A percentile compares a stretch with the other conserved stretches of the same genome.
These are phyloP conservation scores for Whitmania pigra DNA, from an alignment of 1,140 invertebrate species.

Conservation along the genomic window DNA sequence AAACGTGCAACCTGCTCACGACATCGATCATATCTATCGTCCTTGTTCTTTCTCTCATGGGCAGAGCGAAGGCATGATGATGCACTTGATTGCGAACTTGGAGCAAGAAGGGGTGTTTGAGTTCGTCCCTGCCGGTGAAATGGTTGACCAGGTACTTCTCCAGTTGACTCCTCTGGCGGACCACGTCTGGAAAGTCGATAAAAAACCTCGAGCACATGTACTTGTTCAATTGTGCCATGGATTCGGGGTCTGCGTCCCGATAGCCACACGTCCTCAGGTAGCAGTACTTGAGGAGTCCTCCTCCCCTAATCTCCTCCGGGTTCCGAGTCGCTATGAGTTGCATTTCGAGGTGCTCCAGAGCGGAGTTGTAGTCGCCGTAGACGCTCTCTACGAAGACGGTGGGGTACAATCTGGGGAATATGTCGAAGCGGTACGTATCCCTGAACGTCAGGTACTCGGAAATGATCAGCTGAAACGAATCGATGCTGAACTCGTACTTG, in stretches of 20 bases:
- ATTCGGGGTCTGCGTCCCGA: conserved; percentile 66
- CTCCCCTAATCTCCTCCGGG: conserved; percentile 96
- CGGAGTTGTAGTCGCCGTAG: conserved; percentile 91
- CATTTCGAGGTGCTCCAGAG: conserved; percentile 79
- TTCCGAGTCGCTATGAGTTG: conserved; percentile 83
- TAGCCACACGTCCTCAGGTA: conserved; percentile 85
- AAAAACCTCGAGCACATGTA: conserved; percentile 99
- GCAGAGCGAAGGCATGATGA: conserved; percentile 90
- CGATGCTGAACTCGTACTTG: conserved; percentile 98
- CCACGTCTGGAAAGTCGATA: conserved; percentile 69
- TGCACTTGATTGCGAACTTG: conserved; percentile 78
- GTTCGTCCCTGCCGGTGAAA: conserved; percentile 77
- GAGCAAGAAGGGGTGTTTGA: conserved; percentile 87
- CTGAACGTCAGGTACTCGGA: conserved; percentile 88
- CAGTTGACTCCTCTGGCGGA: conserved; percentile 21
- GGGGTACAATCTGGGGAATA: conserved; percentile 87
- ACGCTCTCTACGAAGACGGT: conserved; percentile 92
- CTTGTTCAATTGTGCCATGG: conserved; percentile 77
- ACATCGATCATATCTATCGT: conserved; percentile 80
- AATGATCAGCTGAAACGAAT: conserved; percentile 94
- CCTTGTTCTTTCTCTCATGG: conserved; percentile 91
- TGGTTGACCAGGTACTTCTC: conserved; percentile 55
- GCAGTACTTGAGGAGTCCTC: conserved; percentile 95
- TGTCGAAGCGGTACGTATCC: conserved; percentile 67
- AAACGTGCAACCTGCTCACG: conserved; percentile 48